Conservation (phyloP, 2,888 invertebrate species). For the Agriopis marginaria region DNA sequence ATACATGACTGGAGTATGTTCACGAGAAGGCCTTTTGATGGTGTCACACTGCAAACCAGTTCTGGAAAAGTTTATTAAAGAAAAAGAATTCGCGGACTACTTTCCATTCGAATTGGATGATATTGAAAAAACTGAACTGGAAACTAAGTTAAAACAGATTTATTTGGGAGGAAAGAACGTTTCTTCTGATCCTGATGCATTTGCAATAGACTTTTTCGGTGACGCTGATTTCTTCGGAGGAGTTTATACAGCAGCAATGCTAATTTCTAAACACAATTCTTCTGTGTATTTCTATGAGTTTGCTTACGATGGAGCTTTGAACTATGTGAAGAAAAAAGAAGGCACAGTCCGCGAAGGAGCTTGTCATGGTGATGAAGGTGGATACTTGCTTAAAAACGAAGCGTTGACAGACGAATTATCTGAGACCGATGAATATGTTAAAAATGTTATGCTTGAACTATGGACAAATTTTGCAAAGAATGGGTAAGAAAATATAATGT, state of each 20-base stretch:
- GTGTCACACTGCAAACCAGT: constrained; percentile 45
- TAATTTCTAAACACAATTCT: constrained; percentile 68
- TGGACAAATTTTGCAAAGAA: constrained; percentile 89
- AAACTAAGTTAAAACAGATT: constrained; percentile 65
- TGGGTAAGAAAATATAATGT: constrained; percentile 60
- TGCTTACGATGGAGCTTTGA: constrained; percentile 84
- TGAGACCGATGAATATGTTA: constrained; percentile 67
- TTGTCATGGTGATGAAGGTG: constrained; percentile 87
- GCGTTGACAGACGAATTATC: constrained; percentile 56
- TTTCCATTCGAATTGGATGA: constrained; percentile 67
- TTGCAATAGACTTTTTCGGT: constrained; percentile 77
- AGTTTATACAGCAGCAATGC: constrained; percentile 63
- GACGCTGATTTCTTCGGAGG: constrained; percentile 81
- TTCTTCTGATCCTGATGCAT: constrained; percentile 67
- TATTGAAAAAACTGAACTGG: constrained; percentile 56
- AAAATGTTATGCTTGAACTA: constrained; percentile 79
- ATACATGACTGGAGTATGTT: constrained; percentile 79
- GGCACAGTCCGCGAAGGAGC: constrained; percentile 80
- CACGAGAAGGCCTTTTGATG: constrained; percentile 77
- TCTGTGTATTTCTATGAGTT: constrained; percentile 87
- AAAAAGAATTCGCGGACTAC: constrained; percentile 64
- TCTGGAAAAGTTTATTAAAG: constrained; percentile 55
- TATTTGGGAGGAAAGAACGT: constrained; percentile 76
- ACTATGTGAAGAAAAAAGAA: constrained; percentile 78
- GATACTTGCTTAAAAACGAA: constrained; percentile 82